phyloP scores from a whole-genome alignment of 2,113 vertebrate species.

The Trematocara unimaculatum region DNA sequence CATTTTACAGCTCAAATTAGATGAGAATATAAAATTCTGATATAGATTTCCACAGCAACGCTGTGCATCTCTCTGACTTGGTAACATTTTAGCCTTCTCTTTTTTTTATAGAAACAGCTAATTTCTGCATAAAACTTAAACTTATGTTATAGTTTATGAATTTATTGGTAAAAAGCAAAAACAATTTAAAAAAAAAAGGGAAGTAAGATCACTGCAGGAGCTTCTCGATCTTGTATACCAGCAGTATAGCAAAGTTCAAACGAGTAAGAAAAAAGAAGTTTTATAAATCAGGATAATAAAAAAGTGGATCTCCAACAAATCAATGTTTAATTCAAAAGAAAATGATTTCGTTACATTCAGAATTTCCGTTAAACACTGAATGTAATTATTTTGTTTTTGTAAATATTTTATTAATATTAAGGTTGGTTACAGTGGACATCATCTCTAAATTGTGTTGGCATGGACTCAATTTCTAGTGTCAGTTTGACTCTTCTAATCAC shows the following conservation, averaged over 20 bases:
- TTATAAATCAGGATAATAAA: neutral
- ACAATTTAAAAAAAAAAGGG: rapidly evolving
- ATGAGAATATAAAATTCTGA: neutral
- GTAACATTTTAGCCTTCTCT: neutral
- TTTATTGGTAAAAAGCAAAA: neutral
- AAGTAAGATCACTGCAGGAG: neutral
- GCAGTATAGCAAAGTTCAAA: neutral
- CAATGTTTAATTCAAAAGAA: neutral
- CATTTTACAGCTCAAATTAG: neutral
- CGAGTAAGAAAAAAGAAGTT: neutral
- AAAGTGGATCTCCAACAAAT: neutral
- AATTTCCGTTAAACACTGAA: neutral
- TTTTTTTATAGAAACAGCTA: neutral
- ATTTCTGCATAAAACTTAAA: neutral
- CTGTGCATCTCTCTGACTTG: neutral
- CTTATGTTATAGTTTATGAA: neutral
- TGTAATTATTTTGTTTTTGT: neutral
- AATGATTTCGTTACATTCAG: neutral
- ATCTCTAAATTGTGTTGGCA: neutral
- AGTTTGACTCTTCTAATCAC: neutral
- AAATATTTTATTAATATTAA: neutral
- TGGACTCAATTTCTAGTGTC: neutral
- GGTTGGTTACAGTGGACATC: neutral
- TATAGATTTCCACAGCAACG: neutral
- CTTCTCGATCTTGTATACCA: neutral